Evolutionary conservation across 1,140 invertebrate species (phyloP), one percentile per base, ranked within the genome.

Genomic region (Listronotus bonariensis): DNA sequence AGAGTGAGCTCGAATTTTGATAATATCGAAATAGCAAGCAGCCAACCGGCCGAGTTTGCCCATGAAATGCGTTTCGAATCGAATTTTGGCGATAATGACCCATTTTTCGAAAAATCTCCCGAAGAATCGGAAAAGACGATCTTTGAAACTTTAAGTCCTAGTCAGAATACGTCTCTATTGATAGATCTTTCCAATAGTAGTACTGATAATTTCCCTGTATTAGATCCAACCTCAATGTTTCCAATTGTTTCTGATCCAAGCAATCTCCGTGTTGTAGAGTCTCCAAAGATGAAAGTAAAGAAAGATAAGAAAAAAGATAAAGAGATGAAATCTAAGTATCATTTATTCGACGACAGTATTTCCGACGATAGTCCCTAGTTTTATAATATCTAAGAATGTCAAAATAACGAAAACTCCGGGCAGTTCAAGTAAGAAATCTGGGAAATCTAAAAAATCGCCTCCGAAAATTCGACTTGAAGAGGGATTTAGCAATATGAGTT

Each of bases 401-500:
- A 78, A 76, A 67, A 48, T 68, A 10, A 55, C 48, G 34, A 78
- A 77, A 67, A 65, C 64, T 40, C 17, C 43, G 8, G 68, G 45
- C 43, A 48, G 45, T 55, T 46, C 40, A 49, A 42, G 71, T 55
- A 69, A 75, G 69, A 67, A 64, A 51, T 15, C 53, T 17, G 15
- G 46, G 15, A 73, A 77, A 70, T 64, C 59, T 11, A 69, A 74
- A 32, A 77, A 75, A 67, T 61, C 52, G 9, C 70, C 68, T 8
- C 40, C 75, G 32, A 80, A 79, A 69, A 71, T 77, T 38, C 77
- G 74, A 68, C 76, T 75, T 5, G 80, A 82, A 40, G 81, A 81
- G 3, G 89, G 88, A 4, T 89, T 91, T 66, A 88, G 86, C 68
- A 91, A 91, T 71, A 88, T 91, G 87, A 91, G 89, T 70, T 91